Percentiles rank a stretch among this genome's conserved stretches.
Evolutionary conservation across 2,797 vertebrate species (phyloP).

Genomic region (Prunella strophiata): DNA sequence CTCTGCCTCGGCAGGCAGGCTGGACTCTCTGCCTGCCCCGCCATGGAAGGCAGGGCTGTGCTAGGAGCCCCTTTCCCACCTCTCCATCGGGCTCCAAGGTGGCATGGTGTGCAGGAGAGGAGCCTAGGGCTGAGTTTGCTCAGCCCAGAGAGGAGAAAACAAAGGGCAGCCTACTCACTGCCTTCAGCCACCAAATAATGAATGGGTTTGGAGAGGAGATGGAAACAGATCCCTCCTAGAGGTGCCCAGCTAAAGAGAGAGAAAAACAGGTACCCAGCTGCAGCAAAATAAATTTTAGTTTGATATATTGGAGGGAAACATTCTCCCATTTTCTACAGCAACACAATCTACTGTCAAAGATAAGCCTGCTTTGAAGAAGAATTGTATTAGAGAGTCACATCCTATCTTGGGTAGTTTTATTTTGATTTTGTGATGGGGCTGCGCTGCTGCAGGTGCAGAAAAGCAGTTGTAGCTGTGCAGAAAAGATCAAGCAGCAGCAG

Average conservation of each 20-base stretch:
- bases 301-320: not conserved
- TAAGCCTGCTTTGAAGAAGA: not conserved
- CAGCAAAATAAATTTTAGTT: not conserved
- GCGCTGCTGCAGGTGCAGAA: not conserved
- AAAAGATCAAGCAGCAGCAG: slow-evolving; percentile 9
- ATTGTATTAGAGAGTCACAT: not conserved
- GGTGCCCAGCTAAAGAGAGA: not conserved
- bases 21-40: not conserved
- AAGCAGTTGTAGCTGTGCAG: not conserved
- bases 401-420: not conserved
- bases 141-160: not conserved
- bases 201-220: not conserved
- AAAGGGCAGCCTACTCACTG: not conserved
- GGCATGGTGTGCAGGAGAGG: not conserved
- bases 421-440: not conserved
- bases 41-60: not conserved
- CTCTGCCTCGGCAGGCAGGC: not conserved
- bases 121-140: not conserved
- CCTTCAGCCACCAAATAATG: not conserved
- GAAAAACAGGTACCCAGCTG: not conserved
- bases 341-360: not conserved
- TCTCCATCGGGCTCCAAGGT: not conserved
- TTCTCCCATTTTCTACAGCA: not conserved
- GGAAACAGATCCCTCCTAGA: not conserved
- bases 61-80: not conserved